Conservation (phyloP, 2,113 vertebrate genomes). For the Alexandromys fortis region DNA sequence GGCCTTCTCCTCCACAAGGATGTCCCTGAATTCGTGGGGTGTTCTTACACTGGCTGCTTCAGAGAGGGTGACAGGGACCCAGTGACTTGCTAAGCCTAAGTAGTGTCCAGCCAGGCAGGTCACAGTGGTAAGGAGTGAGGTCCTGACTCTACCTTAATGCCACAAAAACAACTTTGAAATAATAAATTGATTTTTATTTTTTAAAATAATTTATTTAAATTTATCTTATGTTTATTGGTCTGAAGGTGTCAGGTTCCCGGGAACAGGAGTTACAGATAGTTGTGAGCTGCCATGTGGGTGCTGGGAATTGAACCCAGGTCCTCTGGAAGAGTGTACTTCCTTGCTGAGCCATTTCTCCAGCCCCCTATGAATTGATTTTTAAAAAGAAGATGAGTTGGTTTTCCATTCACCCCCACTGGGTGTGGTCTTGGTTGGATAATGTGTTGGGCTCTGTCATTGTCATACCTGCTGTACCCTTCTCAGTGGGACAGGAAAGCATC, state of each 20-base stretch:
- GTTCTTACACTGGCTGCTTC: not conserved
- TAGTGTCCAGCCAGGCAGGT: not conserved
- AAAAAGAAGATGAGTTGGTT: not conserved
- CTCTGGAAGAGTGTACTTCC: too few species aligned
- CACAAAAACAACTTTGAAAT: not conserved
- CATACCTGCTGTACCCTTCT: not conserved
- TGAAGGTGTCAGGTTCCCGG: too few species aligned
- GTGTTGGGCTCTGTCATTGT: not conserved
- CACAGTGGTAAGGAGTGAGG: not conserved
- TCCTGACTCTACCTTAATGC: not conserved
- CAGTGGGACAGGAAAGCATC: too few species aligned
- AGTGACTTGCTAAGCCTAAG: not conserved
- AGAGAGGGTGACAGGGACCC: not conserved
- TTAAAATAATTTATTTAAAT: not conserved
- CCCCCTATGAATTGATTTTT: not conserved
- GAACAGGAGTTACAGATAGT: too few species aligned
- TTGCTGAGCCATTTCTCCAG: too few species aligned
- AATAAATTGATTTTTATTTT: not conserved
- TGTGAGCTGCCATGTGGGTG: too few species aligned
- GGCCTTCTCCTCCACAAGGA: not conserved
- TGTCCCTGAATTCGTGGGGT: not conserved
- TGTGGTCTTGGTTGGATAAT: not conserved
- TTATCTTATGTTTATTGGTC: too few species aligned
- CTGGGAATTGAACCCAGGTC: too few species aligned
- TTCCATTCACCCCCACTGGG: not conserved